Percentiles rank a stretch among this genome's conserved stretches.
These are phyloP conservation scores for Ambastaia sidthimunki DNA, from an alignment of 2,797 vertebrate genomes.

Conservation along the genomic window DNA sequence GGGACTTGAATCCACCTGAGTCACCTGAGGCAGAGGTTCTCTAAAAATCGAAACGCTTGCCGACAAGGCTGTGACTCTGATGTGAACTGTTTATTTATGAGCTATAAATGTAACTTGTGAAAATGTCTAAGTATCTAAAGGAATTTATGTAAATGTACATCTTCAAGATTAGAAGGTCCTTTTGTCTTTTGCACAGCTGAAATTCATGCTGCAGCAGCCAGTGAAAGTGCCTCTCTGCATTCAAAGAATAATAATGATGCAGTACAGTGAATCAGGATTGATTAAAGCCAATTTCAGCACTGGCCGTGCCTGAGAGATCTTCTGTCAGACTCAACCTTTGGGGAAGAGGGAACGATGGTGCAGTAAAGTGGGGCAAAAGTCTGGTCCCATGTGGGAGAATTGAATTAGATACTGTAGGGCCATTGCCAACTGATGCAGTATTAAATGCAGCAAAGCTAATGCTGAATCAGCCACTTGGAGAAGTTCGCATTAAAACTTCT, in stretches of 20 bases:
- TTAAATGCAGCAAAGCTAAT: slow-evolving; percentile 20
- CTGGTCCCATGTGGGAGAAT: slow-evolving; percentile 18
- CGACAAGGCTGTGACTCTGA: too few species aligned
- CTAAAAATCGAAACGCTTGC: too few species aligned
- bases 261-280: slow-evolving; percentile 78
- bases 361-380: slow-evolving; percentile 3
- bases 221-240: slow-evolving; percentile 77
- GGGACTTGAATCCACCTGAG: too few species aligned
- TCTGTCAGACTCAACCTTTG: slow-evolving; percentile 61
- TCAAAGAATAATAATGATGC: slow-evolving; percentile 84
- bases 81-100: too few species aligned
- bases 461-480: slow-evolving; percentile 44
- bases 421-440: slow-evolving; percentile 39
- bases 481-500: slow-evolving; percentile 27
- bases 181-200: slow-evolving; percentile 77
- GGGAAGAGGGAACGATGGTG: slow-evolving; percentile 48
- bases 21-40: too few species aligned
- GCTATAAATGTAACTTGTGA: too few species aligned
- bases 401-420: slow-evolving; percentile 20
- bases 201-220: slow-evolving; percentile 74
- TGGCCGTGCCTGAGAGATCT: slow-evolving; percentile 64
- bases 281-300: slow-evolving; percentile 76
- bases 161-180: slow-evolving; percentile 52
- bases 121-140: not conserved
- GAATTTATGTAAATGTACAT: slow-evolving; percentile 25